These are phyloP conservation scores for Athetis lepigone DNA, from an alignment of 2,888 invertebrate species.

Conservation along the genomic window DNA sequence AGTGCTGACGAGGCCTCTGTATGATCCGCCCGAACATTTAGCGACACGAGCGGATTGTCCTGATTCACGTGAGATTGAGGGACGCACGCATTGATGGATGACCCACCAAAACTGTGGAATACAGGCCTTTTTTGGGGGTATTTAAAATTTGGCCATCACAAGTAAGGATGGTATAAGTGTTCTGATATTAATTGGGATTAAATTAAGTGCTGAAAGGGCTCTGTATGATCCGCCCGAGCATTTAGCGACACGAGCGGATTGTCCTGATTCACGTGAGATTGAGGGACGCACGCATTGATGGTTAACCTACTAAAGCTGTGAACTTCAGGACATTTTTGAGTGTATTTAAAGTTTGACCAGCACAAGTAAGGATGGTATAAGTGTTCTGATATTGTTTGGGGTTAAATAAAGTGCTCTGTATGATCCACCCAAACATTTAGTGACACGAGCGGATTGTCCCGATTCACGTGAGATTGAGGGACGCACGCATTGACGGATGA, in stretches of 20 bases:
- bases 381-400: no score
- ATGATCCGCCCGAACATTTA: slow-evolving; percentile 70
- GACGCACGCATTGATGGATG: slow-evolving; percentile 59
- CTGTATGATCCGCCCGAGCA: slow-evolving; percentile 68
- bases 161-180: no score
- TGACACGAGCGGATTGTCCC: slow-evolving; percentile 67
- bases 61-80: slow-evolving; percentile 76
- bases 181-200: no score
- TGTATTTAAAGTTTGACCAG: background rate
- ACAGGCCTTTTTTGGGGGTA: slow-evolving; percentile 1
- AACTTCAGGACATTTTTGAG: slow-evolving; percentile 30
- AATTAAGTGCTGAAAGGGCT: slow-evolving; percentile 75
- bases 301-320: slow-evolving; percentile 23
- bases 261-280: slow-evolving; percentile 75
- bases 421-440: slow-evolving; percentile 70
- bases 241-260: slow-evolving; percentile 69
- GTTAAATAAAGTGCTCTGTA: slow-evolving; percentile 73
- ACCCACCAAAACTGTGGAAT: slow-evolving; percentile 38
- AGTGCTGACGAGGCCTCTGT: slow-evolving; percentile 77
- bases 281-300: slow-evolving; percentile 67
- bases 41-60: slow-evolving; percentile 67
- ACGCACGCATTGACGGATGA: slow-evolving; percentile 57
- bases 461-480: slow-evolving; percentile 76
- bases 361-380: no score
- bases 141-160: background rate